Conservation (phyloP, 1,140 invertebrate species). For the Drosophila baimaii region DNA sequence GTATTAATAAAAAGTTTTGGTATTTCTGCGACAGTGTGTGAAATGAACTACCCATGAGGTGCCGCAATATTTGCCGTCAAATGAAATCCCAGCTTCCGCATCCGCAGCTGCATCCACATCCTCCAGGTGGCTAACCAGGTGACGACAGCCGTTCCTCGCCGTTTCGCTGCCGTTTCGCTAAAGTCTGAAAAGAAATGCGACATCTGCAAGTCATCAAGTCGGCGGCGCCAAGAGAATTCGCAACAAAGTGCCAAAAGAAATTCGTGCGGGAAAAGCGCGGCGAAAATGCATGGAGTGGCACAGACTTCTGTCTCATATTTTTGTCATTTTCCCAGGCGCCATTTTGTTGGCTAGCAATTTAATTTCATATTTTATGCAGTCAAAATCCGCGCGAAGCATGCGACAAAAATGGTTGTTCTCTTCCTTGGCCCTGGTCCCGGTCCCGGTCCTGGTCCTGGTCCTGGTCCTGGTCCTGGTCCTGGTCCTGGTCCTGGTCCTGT, state of each 20-base stretch:
- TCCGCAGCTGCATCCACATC: conserved; percentile 6
- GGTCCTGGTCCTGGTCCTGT: conserved; percentile 2
- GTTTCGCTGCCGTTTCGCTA: conserved; percentile 43
- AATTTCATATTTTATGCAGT: conserved; percentile 66
- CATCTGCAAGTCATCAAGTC: conserved; percentile 61
- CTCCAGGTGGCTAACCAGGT: conserved; percentile 44
- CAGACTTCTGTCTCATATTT: conserved; percentile 53
- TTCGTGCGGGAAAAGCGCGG: background rate
- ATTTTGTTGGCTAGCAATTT: conserved; percentile 62
- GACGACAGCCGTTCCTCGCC: conserved; percentile 33
- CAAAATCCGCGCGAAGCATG: conserved; percentile 51
- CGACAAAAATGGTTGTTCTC: conserved; percentile 50
- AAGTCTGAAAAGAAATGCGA: conserved; percentile 52
- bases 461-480: conserved; percentile 7
- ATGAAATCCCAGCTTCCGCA: conserved; percentile 39
- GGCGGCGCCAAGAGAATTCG: conserved; percentile 46
- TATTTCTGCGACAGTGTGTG: background rate
- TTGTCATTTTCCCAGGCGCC: conserved; percentile 60
- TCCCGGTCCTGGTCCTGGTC: background rate
- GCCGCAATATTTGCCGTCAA: conserved; percentile 51
- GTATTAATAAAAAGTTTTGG: background rate
- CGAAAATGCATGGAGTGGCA: conserved; percentile 15
- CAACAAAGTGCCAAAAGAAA: conserved; percentile 43
- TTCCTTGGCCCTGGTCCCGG: conserved; percentile 1
- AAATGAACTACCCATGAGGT: conserved; percentile 8